Evolutionary conservation across 2,113 vertebrate genomes (phyloP).

Genomic region (Amphilophus citrinellus): DNA sequence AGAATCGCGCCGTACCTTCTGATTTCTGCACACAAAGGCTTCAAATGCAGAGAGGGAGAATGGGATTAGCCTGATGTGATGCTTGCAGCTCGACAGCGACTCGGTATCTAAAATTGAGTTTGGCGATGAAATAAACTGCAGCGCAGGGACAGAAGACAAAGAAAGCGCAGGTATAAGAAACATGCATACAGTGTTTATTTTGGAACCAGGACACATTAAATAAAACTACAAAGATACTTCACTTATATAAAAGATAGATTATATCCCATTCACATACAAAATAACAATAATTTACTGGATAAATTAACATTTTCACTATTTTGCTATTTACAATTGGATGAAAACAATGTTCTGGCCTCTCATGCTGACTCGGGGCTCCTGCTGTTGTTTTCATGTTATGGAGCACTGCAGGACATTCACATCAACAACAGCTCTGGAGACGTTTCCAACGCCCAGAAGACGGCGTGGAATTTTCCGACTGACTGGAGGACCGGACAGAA

Average conservation of each 20-base stretch:
- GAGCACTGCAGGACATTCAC: conserved; percentile 41
- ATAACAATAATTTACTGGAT: conserved; percentile 88
- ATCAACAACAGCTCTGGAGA: conserved; percentile 39
- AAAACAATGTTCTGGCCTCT: conserved; percentile 66
- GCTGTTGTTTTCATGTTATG: conserved; percentile 48
- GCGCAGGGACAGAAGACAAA: conserved; percentile 13
- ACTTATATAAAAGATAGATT: conserved; percentile 87
- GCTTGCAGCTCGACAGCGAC: neutral
- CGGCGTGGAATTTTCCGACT: conserved; percentile 34
- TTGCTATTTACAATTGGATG: conserved; percentile 81
- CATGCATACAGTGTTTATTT: conserved; percentile 88
- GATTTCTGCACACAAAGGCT: neutral
- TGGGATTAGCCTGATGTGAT: conserved; percentile 25
- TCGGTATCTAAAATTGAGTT: neutral
- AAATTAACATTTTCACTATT: conserved; percentile 85
- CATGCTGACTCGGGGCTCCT: conserved; percentile 23
- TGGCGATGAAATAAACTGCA: neutral
- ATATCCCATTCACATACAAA: conserved; percentile 86
- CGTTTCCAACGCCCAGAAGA: conserved; percentile 43
- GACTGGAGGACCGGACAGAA: conserved; percentile 48
- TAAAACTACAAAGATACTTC: conserved; percentile 86
- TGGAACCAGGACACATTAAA: conserved; percentile 84
- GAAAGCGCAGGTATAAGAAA: conserved; percentile 73
- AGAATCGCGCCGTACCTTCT: neutral
- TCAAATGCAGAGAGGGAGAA: conserved; percentile 11